A percentile compares a stretch with the other conserved stretches of the same genome.
Conservation (phyloP, 1,140 invertebrate genomes). For the Drosophila nasuta region DNA sequence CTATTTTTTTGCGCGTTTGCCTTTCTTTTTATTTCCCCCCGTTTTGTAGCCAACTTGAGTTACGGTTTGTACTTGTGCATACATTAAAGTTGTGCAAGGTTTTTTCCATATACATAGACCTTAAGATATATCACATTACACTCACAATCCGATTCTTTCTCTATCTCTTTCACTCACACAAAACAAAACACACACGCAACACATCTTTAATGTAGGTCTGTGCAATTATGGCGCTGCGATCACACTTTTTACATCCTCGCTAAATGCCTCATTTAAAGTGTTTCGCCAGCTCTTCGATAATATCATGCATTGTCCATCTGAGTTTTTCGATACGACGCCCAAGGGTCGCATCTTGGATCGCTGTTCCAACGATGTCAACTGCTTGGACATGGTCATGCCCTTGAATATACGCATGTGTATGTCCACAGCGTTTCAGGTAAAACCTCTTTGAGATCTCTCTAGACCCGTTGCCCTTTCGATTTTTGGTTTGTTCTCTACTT, state of each 20-base stretch:
- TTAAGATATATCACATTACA: constrained; percentile 27
- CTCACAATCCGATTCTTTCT: constrained; percentile 38
- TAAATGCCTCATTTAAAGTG: constrained; percentile 86
- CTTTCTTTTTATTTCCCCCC: constrained; percentile 30
- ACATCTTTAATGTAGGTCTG: constrained; percentile 49
- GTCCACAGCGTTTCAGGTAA: constrained; percentile 78
- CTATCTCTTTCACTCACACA: neutral
- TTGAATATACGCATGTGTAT: constrained; percentile 77
- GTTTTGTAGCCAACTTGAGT: constrained; percentile 67
- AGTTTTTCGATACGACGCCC: constrained; percentile 92
- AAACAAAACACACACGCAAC: neutral
- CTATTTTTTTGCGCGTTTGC: constrained; percentile 85
- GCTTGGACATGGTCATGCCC: constrained; percentile 87
- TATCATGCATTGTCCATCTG: constrained; percentile 89
- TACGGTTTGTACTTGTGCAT: constrained; percentile 68
- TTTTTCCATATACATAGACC: constrained; percentile 36
- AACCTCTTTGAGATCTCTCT: neutral
- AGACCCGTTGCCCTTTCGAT: neutral
- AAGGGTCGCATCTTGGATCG: constrained; percentile 90
- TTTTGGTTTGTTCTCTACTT: neutral
- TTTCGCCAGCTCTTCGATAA: constrained; percentile 86
- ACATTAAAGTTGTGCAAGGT: constrained; percentile 20
- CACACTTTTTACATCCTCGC: constrained; percentile 87
- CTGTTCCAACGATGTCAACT: constrained; percentile 90
- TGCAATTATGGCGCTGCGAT: constrained; percentile 86